Evolutionary conservation across 2,113 vertebrate genomes (phyloP), one percentile per base, ranked within the genome.

Genomic region (Strix uralensis): DNA sequence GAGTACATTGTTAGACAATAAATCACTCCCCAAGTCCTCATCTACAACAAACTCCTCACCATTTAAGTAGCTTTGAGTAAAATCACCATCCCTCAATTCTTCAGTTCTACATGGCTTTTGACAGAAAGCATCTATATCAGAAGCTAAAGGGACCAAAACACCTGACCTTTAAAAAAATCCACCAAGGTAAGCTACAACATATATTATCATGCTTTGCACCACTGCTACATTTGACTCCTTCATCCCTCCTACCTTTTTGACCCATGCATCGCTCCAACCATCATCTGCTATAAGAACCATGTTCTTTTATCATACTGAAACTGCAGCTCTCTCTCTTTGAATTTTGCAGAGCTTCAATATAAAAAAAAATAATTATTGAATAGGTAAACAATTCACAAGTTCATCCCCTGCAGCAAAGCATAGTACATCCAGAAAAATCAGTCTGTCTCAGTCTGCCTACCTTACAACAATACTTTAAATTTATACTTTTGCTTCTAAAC

Each of bases 221-320:
- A 36, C 62, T n/a, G 25, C 20, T 15, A 52, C 5, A 40, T 32
- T 32, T 5, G 1, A n/a, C 1, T 25, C 54, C 27, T 12, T 79
- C 49, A 65, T 40, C 21, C 12, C 18, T 69, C 7, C 15, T 2
- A 14, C 8, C 21, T 57, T 91, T 81, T 6, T 70, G 59, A 79
- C 23, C 10, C 8, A 32, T 15, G 10, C 38, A 58, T 30, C 11
- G 2, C 32, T 55, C 49, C 49, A 73, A 69, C 12, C 32, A 73
- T 13, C 19, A 4, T 11, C 38, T 63, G 52, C 16, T 25, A 26
- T 7, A 3, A 81, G 11, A 92, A n/a, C 17, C 0, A 0, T 2
- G 17, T 49, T 69, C 21, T 78, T 85, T 51, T 42, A 47, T 58
- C 38, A 20, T 22, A 58, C 0, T 42, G 13, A 11, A 30, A 54